These are phyloP conservation scores for Orchesella flavescens DNA, from an alignment of 2,888 invertebrate genomes.

Conservation along the genomic window DNA sequence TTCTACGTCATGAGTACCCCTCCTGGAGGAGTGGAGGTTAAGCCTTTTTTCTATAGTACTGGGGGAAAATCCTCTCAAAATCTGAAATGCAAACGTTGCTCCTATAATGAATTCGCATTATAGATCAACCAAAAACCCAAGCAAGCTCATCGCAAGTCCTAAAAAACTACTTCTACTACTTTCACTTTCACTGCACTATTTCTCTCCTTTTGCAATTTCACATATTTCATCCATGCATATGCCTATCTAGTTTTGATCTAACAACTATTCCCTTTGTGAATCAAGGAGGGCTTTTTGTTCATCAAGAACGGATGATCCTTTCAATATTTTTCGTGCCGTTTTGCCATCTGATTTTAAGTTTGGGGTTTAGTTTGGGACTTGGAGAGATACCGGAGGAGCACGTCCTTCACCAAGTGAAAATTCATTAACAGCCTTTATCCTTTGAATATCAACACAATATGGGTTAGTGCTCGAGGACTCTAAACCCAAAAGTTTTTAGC, in stretches of 20 bases:
- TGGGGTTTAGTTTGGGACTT: too few relatives aligned
- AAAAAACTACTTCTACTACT: too few relatives aligned
- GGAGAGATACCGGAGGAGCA: not conserved
- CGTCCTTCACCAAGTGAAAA: not conserved
- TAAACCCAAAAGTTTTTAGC: too few relatives aligned
- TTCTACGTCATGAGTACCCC: too few relatives aligned
- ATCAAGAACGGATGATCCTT: constrained; percentile 7
- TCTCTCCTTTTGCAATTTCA: too few relatives aligned
- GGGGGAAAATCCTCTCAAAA: not conserved
- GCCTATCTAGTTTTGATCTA: too few relatives aligned
- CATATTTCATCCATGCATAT: not conserved
- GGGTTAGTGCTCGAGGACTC: not conserved
- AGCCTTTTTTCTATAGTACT: too few relatives aligned
- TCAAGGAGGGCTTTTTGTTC: not conserved
- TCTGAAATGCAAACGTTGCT: not conserved
- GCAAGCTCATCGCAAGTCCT: not conserved
- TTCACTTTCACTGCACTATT: too few relatives aligned
- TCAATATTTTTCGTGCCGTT: constrained; percentile 2
- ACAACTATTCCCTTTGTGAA: too few relatives aligned
- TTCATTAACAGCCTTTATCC: constrained; percentile 1
- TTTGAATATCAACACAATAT: not conserved
- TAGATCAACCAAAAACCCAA: not conserved
- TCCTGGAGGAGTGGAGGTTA: too few relatives aligned
- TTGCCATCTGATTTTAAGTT: not conserved
- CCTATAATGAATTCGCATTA: not conserved